Conservation (phyloP, 2,888 invertebrate species). For the Lamellibrachia columna region DNA sequence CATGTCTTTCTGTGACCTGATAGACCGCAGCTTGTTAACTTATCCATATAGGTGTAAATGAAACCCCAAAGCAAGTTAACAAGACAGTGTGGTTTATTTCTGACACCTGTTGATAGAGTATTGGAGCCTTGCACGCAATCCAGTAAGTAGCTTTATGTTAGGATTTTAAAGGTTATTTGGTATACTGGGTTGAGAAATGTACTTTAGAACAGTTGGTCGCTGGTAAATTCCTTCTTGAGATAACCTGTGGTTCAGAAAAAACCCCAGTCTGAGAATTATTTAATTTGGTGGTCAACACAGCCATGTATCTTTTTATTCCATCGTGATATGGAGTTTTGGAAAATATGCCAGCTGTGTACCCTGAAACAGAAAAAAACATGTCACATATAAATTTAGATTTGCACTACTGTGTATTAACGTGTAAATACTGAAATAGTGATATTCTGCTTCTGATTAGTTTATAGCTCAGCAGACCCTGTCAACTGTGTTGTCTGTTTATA, state of each 20-base stretch:
- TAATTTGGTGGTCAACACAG: background rate
- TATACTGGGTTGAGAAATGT: background rate
- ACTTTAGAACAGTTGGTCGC: background rate
- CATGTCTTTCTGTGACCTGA: background rate
- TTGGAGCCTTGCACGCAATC: background rate
- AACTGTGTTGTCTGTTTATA: no score
- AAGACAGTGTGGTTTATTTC: background rate
- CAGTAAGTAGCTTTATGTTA: background rate
- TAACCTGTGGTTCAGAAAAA: background rate
- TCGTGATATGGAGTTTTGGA: no score
- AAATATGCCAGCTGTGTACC: background rate
- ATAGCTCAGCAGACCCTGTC: no score
- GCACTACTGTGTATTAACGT: background rate
- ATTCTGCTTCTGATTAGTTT: no score
- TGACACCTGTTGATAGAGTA: background rate
- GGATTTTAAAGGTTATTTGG: background rate
- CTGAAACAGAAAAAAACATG: background rate
- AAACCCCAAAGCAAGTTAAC: background rate
- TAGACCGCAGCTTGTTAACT: background rate
- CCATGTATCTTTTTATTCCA: no score
- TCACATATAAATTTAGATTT: background rate
- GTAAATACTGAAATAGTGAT: background rate
- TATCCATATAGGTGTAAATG: background rate
- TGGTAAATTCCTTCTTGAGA: background rate
- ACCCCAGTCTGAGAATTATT: background rate